These are phyloP conservation scores for Tretioscincus oriximinensis DNA, from an alignment of 2,113 vertebrate species.

Conservation along the genomic window DNA sequence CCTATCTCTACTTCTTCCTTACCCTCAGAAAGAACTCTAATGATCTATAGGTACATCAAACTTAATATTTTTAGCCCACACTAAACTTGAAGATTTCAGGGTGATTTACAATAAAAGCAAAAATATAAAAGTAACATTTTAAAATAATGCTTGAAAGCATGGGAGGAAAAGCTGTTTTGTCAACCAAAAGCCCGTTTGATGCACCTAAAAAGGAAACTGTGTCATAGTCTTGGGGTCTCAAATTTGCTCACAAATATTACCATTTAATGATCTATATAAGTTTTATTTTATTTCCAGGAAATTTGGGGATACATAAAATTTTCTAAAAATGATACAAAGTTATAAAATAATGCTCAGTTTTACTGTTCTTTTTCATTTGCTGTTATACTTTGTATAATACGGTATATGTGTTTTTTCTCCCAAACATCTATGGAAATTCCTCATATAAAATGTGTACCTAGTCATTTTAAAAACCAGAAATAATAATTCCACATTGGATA, in stretches of 20 bases:
- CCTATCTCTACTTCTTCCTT: no score
- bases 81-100: background rate
- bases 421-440: background rate
- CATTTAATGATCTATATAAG: background rate
- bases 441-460: background rate
- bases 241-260: background rate
- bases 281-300: accelerated
- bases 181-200: no score
- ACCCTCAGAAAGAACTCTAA: no score
- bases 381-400: background rate
- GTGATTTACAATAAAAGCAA: background rate
- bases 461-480: background rate
- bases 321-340: background rate
- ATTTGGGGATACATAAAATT: background rate
- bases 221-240: no score
- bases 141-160: no score
- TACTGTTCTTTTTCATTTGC: background rate
- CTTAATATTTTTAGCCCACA: no score
- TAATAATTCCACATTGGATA: background rate
- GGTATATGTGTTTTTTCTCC: background rate
- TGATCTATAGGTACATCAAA: no score
- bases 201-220: no score
- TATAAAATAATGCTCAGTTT: background rate
- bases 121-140: no score
- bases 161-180: no score